Evolutionary conservation across 2,888 invertebrate genomes (phyloP).

Genomic region (Hirudinaria manillensis): DNA sequence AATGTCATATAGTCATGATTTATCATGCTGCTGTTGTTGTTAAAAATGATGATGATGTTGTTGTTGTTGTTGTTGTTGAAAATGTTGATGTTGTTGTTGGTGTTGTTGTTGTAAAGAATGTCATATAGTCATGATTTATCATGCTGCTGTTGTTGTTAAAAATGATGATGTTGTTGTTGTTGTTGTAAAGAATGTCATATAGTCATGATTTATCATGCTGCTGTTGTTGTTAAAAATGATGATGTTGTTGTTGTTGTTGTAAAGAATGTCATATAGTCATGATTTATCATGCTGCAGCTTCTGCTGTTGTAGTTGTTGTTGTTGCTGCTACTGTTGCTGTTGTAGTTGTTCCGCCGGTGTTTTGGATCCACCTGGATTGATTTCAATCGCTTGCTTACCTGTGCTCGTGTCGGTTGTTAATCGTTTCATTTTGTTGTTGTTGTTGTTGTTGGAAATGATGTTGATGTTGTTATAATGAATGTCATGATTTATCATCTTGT

Average conservation of each 20-base stretch:
- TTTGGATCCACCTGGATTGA: too few relatives aligned
- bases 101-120: not conserved
- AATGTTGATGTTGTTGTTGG: slow-evolving; percentile 3
- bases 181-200: not conserved
- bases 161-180: slow-evolving; percentile 6
- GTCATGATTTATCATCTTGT: too few relatives aligned
- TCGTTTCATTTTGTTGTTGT: too few relatives aligned
- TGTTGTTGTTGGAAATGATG: too few relatives aligned
- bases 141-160: not conserved
- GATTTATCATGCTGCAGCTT: not conserved
- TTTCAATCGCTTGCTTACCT: too few relatives aligned
- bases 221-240: not conserved
- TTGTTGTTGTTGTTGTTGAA: not conserved
- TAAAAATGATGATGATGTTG: slow-evolving; percentile 12
- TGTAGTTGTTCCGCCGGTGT: too few relatives aligned
- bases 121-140: not conserved
- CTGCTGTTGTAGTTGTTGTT: not conserved
- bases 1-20: not conserved
- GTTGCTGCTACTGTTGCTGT: not conserved
- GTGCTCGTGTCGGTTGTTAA: too few relatives aligned
- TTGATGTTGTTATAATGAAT: too few relatives aligned
- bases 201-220: not conserved
- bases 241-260: slow-evolving; percentile 6
- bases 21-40: not conserved
- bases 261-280: not conserved